phyloP scores from a whole-genome alignment of 2,113 vertebrate genomes.

The Apteryx mantelli region DNA sequence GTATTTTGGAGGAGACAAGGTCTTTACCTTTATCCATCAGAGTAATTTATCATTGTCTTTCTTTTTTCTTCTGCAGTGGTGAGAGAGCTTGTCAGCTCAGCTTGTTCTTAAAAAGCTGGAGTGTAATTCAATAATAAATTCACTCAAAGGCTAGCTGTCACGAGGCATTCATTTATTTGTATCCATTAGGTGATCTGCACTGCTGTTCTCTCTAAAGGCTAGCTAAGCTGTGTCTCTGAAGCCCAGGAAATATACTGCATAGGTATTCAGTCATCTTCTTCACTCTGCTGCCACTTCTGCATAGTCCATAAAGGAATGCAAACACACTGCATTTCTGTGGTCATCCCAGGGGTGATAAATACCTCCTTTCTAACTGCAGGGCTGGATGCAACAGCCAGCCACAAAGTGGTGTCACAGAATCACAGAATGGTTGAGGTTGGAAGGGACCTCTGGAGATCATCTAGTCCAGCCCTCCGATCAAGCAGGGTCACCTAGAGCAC shows the following conservation, averaged over 20 bases:
- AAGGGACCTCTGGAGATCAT: too few species aligned
- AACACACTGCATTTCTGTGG: not conserved
- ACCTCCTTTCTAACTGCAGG: not conserved
- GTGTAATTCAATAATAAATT: constrained; percentile 82
- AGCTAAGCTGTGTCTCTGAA: not conserved
- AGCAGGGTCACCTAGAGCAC: too few species aligned
- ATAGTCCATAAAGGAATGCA: not conserved
- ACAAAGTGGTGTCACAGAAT: not conserved
- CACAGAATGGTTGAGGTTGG: too few species aligned
- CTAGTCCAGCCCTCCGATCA: too few species aligned
- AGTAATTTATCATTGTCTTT: constrained; percentile 79
- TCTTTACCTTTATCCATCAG: constrained; percentile 79
- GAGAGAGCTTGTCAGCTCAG: constrained; percentile 73
- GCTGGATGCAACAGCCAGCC: not conserved
- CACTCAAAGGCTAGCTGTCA: constrained; percentile 74
- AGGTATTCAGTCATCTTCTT: not conserved
- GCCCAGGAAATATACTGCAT: not conserved
- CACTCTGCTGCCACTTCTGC: not conserved
- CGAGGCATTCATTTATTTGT: constrained; percentile 72
- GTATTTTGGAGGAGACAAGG: constrained; percentile 85
- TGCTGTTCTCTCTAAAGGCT: constrained; percentile 31
- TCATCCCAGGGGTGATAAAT: not conserved
- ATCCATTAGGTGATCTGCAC: constrained; percentile 70
- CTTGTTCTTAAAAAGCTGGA: constrained; percentile 75
- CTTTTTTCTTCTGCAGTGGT: constrained; percentile 34